Percentiles rank a stretch among this genome's conserved stretches.
These are phyloP conservation scores for Terebella lapidaria DNA, from an alignment of 2,888 invertebrate genomes.

Conservation along the genomic window DNA sequence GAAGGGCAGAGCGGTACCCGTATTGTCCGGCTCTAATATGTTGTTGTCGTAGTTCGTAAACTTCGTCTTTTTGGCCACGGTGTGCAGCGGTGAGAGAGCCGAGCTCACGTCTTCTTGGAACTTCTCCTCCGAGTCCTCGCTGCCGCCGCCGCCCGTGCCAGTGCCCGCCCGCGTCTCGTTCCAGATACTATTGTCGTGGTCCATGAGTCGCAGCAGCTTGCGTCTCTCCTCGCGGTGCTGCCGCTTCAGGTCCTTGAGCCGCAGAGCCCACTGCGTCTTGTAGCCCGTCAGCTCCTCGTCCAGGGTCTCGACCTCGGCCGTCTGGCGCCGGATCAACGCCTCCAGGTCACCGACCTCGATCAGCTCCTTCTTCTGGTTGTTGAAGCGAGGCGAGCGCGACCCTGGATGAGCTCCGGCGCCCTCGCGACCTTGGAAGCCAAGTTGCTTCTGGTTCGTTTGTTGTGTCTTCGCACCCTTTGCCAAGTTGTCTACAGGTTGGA, in stretches of 20 bases:
- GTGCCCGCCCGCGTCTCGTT: neutral
- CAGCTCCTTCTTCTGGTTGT: neutral
- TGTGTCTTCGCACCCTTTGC: neutral
- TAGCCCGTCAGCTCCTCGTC: neutral
- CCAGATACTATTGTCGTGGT: neutral
- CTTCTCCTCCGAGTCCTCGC: no score
- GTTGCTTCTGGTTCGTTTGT: neutral
- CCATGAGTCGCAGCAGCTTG: slow-evolving; percentile 2
- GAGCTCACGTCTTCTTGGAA: no score
- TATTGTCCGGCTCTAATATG: no score
- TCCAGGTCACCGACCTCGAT: neutral
- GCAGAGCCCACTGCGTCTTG: neutral
- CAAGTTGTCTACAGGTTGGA: neutral
- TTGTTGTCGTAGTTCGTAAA: no score
- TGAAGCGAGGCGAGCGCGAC: neutral
- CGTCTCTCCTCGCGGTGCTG: neutral
- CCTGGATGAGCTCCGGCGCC: neutral
- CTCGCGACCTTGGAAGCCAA: neutral
- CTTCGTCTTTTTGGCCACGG: no score
- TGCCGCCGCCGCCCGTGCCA: neutral
- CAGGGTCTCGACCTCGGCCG: neutral
- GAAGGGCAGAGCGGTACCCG: no score
- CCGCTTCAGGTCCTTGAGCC: neutral
- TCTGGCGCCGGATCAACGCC: neutral
- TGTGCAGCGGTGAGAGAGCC: no score